Conservation (phyloP, 1,140 invertebrate species). For the Monomorium pharaonis region DNA sequence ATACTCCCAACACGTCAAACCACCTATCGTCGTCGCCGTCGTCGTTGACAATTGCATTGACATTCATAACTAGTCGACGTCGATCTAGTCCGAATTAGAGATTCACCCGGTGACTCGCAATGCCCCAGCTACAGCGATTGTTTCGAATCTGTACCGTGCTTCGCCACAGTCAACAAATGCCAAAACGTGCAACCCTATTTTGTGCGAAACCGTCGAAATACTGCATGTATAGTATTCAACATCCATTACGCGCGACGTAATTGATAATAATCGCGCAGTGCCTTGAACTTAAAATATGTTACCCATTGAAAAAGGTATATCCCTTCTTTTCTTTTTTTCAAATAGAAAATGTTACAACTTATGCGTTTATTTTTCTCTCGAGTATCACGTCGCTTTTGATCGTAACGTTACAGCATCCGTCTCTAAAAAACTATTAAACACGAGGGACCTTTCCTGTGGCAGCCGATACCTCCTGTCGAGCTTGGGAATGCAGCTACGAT, state of each 20-base stretch:
- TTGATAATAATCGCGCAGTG: neutral
- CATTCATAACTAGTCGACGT: constrained; percentile 72
- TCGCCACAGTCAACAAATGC: neutral
- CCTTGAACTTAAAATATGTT: neutral
- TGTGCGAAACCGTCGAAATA: neutral
- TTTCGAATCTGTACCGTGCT: neutral
- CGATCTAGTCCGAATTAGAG: constrained; percentile 45
- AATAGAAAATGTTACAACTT: neutral
- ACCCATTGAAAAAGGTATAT: neutral
- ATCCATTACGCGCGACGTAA: neutral
- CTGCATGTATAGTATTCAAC: neutral
- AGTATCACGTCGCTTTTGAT: neutral
- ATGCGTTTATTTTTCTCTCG: neutral
- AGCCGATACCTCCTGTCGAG: neutral
- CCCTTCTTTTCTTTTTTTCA: neutral
- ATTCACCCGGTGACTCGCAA: constrained; percentile 18
- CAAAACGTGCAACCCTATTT: neutral
- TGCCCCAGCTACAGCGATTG: constrained; percentile 37
- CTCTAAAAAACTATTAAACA: constrained; percentile 3
- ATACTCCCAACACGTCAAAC: constrained; percentile 6
- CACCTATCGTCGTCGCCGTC: constrained; percentile 20
- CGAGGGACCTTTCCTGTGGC: neutral
- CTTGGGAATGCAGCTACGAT: constrained; percentile 34
- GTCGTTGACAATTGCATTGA: constrained; percentile 71
- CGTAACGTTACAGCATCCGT: neutral